Evolutionary conservation across 2,797 vertebrate species (phyloP).

Genomic region (Sitta carolinensis): DNA sequence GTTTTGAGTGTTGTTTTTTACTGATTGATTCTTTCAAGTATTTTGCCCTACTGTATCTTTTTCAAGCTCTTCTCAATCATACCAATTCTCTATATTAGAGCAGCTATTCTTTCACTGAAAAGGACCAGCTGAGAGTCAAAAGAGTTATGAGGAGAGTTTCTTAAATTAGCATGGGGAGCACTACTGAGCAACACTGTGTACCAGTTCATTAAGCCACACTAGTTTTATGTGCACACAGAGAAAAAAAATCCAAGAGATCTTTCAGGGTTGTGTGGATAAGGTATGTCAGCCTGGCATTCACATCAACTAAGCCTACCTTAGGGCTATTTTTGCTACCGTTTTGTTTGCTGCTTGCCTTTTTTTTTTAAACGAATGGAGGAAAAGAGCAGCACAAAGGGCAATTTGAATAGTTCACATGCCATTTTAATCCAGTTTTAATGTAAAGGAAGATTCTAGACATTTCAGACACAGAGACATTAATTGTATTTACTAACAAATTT

Average conservation of each 20-base stretch:
- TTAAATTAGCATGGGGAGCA: background rate
- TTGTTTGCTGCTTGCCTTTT: background rate
- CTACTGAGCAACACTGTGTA: background rate
- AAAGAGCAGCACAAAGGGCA: background rate
- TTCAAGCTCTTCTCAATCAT: background rate
- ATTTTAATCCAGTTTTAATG: background rate
- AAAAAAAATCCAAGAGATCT: constrained; percentile 1
- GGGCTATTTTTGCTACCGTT: background rate
- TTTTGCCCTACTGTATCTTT: background rate
- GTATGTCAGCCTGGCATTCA: background rate
- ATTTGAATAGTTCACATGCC: background rate
- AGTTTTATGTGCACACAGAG: background rate
- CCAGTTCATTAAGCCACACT: background rate
- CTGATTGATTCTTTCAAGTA: background rate
- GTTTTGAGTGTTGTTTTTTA: background rate
- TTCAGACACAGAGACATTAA: background rate
- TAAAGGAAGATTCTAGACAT: background rate
- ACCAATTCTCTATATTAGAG: background rate
- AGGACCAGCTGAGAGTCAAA: background rate
- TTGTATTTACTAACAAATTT: background rate
- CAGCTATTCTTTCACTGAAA: background rate
- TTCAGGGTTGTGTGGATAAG: background rate
- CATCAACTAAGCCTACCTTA: background rate
- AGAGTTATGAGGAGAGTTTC: background rate
- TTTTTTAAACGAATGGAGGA: background rate